Percentiles rank a stretch among this genome's conserved stretches.
Evolutionary conservation across 2,113 vertebrate species (phyloP).

Genomic region (Cryptotis parvus): DNA sequence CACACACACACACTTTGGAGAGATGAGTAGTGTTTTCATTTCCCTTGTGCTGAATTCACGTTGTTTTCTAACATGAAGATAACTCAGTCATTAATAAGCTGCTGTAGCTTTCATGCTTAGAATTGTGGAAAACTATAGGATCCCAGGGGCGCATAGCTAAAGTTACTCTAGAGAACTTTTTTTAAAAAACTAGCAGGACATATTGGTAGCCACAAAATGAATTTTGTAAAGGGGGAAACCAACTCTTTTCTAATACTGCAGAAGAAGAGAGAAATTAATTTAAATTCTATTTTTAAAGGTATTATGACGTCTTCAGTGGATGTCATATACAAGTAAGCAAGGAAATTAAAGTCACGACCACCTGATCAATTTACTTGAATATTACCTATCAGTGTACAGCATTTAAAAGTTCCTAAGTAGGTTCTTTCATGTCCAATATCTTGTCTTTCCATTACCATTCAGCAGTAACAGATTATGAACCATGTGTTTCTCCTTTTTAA

Average conservation of each 20-base stretch:
- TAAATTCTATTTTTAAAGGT: background rate
- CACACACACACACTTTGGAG: no score
- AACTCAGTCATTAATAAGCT: background rate
- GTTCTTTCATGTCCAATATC: background rate
- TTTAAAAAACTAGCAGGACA: no score
- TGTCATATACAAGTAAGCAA: background rate
- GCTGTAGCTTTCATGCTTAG: background rate
- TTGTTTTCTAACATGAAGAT: background rate
- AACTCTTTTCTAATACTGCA: background rate
- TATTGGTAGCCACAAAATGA: background rate
- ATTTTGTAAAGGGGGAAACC: background rate
- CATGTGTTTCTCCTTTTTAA: background rate
- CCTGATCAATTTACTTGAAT: background rate
- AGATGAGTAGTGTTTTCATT: background rate
- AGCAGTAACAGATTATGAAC: background rate
- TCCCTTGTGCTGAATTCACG: background rate
- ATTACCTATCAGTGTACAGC: background rate
- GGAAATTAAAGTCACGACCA: background rate
- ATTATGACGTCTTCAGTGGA: background rate
- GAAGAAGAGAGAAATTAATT: background rate
- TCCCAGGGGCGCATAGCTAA: fast-evolving
- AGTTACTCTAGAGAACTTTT: background rate
- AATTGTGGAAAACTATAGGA: background rate
- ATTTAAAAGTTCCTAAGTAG: background rate
- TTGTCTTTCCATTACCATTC: background rate